phyloP scores from a whole-genome alignment of 2,888 invertebrate species.

The Synanthedon myopaeformis region DNA sequence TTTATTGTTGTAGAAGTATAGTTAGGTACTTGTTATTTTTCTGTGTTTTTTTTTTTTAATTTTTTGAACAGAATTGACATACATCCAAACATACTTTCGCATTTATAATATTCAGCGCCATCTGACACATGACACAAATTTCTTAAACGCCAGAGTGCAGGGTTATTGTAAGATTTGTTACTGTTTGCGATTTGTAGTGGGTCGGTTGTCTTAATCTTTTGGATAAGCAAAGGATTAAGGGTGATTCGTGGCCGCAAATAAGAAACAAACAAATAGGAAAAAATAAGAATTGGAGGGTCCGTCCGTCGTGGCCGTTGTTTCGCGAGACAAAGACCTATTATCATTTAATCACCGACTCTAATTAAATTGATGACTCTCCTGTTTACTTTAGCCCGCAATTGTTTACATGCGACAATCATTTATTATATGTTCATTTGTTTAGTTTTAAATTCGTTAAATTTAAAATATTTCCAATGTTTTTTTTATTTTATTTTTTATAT shows the following conservation, averaged over 20 bases:
- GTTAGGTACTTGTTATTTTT: too few relatives aligned
- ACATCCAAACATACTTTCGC: too few relatives aligned
- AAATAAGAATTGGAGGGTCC: conserved; percentile 4
- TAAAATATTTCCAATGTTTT: too few relatives aligned
- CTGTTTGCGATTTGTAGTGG: neutral
- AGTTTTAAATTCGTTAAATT: too few relatives aligned
- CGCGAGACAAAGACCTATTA: conserved; percentile 10
- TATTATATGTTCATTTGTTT: too few relatives aligned
- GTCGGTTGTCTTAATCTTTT: conserved; percentile 27
- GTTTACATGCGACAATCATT: neutral
- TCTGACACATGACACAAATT: too few relatives aligned
- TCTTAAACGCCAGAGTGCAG: too few relatives aligned
- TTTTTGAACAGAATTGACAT: too few relatives aligned
- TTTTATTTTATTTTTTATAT: too few relatives aligned
- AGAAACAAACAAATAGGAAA: conserved; percentile 28
- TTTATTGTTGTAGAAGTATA: too few relatives aligned
- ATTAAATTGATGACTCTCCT: conserved; percentile 8
- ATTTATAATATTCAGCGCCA: too few relatives aligned
- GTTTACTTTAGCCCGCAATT: neutral
- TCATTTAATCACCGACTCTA: conserved; percentile 17
- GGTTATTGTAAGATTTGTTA: neutral
- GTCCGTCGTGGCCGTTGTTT: neutral
- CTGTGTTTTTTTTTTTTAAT: too few relatives aligned
- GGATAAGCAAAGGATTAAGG: conserved; percentile 32
- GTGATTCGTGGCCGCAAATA: conserved; percentile 21